Evolutionary conservation across 2,888 invertebrate species (phyloP).

Genomic region (Lacanobia wlatinum): DNA sequence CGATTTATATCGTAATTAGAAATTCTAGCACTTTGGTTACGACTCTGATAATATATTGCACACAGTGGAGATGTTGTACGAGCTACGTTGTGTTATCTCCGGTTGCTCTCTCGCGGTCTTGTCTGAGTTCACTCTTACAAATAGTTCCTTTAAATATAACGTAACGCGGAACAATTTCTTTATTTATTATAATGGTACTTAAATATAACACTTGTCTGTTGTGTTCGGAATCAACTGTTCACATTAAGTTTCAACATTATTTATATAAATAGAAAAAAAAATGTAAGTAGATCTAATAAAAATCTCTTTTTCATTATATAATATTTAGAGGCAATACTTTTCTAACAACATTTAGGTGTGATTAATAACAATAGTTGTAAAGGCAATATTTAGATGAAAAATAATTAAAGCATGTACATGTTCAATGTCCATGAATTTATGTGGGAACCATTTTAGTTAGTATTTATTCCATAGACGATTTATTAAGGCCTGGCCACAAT

Average conservation of each 20-base stretch:
- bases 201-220: constrained; percentile 77
- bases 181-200: constrained; percentile 85
- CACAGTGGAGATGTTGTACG: constrained; percentile 75
- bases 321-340: constrained; percentile 90
- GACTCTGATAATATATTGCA: constrained; percentile 81
- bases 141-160: constrained; percentile 77
- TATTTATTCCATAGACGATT: constrained; percentile 81
- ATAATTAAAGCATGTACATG: constrained; percentile 80
- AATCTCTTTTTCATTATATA: constrained; percentile 85
- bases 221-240: constrained; percentile 78
- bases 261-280: constrained; percentile 79
- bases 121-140: constrained; percentile 68
- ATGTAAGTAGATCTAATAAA: constrained; percentile 86
- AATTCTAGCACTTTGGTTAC: constrained; percentile 86
- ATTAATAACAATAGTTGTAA: constrained; percentile 88
- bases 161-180: constrained; percentile 70
- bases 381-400: constrained; percentile 83
- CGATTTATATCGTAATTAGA: constrained; percentile 86
- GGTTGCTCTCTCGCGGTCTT: constrained; percentile 81
- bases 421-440: constrained; percentile 78
- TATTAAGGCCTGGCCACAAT: constrained; percentile 79
- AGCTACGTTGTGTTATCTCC: constrained; percentile 76
- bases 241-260: constrained; percentile 80
- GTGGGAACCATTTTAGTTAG: constrained; percentile 78
- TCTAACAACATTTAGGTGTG: constrained; percentile 89